These are phyloP conservation scores for Hyles euphorbiae DNA, from an alignment of 1,140 invertebrate species.

Conservation along the genomic window DNA sequence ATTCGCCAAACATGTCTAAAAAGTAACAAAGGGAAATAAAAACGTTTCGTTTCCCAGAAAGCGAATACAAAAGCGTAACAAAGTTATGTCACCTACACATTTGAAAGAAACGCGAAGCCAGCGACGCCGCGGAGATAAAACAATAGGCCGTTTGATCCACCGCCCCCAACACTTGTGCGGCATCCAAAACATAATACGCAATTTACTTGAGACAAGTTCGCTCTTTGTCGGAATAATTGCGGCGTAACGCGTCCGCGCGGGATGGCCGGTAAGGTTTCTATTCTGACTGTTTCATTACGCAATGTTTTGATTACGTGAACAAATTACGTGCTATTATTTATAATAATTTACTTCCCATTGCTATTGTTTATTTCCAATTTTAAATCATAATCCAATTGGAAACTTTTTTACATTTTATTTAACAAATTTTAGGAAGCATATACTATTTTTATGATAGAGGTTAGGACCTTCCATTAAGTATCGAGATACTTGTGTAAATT, in stretches of 20 bases:
- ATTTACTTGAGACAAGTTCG: constrained; percentile 49
- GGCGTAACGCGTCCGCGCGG: constrained; percentile 11
- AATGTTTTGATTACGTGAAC: constrained; percentile 5
- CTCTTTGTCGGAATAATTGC: constrained; percentile 51
- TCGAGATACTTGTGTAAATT: too few species aligned
- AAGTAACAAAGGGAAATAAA: constrained; percentile 7
- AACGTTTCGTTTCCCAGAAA: constrained; percentile 5
- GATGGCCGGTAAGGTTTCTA: constrained; percentile 21
- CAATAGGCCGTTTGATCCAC: constrained; percentile 61
- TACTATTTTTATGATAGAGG: too few species aligned
- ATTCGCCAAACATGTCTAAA: neutral
- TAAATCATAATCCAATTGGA: too few species aligned
- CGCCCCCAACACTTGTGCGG: constrained; percentile 49
- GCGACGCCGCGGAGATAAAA: constrained; percentile 53
- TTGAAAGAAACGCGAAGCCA: constrained; percentile 37
- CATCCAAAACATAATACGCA: constrained; percentile 31
- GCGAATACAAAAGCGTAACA: constrained; percentile 13
- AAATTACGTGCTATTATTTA: neutral
- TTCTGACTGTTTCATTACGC: constrained; percentile 10
- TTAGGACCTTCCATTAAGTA: too few species aligned
- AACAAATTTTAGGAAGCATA: too few species aligned
- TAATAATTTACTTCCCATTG: too few species aligned
- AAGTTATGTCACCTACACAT: constrained; percentile 27
- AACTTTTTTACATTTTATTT: too few species aligned
- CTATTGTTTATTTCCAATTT: too few species aligned